Evolutionary conservation across 2,888 invertebrate genomes (phyloP).

Genomic region (Pantelozetes paolii): DNA sequence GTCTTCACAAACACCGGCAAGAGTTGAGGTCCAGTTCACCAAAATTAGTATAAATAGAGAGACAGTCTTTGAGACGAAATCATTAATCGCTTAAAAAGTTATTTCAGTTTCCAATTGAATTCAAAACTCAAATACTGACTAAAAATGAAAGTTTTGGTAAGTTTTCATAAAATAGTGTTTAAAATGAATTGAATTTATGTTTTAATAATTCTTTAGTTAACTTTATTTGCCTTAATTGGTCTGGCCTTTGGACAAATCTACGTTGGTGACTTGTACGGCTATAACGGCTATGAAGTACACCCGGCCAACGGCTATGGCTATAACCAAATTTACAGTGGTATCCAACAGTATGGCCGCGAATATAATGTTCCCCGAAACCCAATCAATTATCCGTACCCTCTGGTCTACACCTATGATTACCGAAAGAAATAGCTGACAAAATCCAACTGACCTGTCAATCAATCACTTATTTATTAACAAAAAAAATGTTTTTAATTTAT

Average conservation of each 20-base stretch:
- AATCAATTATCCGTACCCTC: not conserved
- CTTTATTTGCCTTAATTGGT: not conserved
- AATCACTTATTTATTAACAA: not conserved
- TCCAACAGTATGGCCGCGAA: constrained; percentile 20
- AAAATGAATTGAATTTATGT: not conserved
- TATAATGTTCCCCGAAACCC: constrained; percentile 7
- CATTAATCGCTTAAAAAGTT: not conserved
- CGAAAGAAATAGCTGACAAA: not conserved
- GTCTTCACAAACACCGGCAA: not conserved
- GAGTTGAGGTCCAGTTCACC: not conserved
- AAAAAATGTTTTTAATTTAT: not conserved
- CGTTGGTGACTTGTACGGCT: not conserved
- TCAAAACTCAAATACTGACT: not conserved
- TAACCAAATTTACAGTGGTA: not conserved
- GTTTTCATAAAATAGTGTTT: not conserved
- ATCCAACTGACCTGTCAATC: not conserved
- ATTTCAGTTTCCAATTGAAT: not conserved
- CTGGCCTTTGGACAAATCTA: not conserved
- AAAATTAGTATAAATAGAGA: constrained; percentile 25
- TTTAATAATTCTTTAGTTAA: not conserved
- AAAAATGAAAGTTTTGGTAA: constrained; percentile 33
- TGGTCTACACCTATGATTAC: not conserved
- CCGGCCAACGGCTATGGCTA: constrained; percentile 13
- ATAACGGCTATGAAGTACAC: not conserved
- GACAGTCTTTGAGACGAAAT: not conserved